Percentiles rank a stretch among this genome's conserved stretches.
phyloP scores from a whole-genome alignment of 2,113 vertebrate species.

The Oreotrochilus melanogaster region DNA sequence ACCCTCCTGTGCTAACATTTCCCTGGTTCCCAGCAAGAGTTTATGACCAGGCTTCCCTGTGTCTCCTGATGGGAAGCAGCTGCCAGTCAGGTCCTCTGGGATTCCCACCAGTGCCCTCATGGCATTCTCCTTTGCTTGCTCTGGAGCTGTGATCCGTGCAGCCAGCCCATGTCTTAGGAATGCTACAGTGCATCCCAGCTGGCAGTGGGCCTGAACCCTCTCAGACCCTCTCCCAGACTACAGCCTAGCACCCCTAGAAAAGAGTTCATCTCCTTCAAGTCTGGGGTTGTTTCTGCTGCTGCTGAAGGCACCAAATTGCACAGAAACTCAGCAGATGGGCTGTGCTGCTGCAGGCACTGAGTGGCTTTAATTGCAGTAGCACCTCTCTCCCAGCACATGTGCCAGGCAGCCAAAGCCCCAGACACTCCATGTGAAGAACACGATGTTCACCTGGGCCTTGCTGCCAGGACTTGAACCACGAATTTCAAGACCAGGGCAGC shows the following conservation, averaged over 20 bases:
- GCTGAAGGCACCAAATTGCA: not conserved
- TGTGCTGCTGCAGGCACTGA: not conserved
- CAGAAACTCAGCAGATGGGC: not conserved
- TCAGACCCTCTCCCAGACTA: too few relatives aligned
- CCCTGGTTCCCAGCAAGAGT: not conserved
- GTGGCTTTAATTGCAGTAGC: not conserved
- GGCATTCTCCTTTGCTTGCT: fast-evolving
- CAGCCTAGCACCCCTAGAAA: not conserved
- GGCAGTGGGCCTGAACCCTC: fast-evolving
- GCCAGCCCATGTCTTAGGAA: not conserved
- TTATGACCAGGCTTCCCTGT: not conserved
- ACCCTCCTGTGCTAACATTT: fast-evolving
- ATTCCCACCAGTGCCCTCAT: not conserved
- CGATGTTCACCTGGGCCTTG: conserved; percentile 40
- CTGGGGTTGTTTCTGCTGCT: not conserved
- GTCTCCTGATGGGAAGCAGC: not conserved
- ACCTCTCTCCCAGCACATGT: not conserved
- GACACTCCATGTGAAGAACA: conserved; percentile 29
- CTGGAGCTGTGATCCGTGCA: not conserved
- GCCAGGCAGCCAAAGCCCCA: not conserved
- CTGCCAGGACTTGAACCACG: conserved; percentile 11
- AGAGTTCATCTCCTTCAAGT: not conserved
- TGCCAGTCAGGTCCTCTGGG: not conserved
- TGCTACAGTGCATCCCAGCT: fast-evolving
- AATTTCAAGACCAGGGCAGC: conserved; percentile 9